phyloP scores from a whole-genome alignment of 2,113 vertebrate genomes.

The Phaethornis superciliosus region DNA sequence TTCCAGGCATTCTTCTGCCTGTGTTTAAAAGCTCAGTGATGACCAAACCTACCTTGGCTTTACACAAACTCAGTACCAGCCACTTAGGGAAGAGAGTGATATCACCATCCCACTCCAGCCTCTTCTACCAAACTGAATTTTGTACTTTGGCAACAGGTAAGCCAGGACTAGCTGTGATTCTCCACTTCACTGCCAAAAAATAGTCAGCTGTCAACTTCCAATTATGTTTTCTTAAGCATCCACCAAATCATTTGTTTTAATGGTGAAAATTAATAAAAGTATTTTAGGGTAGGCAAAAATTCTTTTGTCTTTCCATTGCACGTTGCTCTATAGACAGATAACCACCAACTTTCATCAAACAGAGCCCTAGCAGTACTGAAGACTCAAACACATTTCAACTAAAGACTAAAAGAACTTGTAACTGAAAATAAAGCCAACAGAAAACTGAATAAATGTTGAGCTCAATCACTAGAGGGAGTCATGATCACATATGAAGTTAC shows the following conservation, averaged over 20 bases:
- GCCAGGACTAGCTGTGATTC: background rate
- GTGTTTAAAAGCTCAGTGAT: background rate
- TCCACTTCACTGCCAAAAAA: background rate
- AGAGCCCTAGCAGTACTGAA: background rate
- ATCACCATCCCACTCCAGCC: background rate
- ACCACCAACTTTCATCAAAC: background rate
- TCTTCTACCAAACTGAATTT: background rate
- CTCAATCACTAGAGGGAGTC: slow-evolving; percentile 66
- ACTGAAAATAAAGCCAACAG: background rate
- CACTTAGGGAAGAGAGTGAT: background rate
- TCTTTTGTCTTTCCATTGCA: background rate
- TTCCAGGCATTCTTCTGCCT: background rate
- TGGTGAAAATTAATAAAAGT: background rate
- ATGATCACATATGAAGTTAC: slow-evolving; percentile 10
- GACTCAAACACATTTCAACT: background rate
- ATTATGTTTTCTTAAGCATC: background rate
- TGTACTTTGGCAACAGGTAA: background rate
- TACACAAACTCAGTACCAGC: background rate
- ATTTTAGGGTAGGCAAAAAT: background rate
- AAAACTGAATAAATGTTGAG: slow-evolving; percentile 3
- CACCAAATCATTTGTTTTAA: background rate
- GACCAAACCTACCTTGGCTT: background rate
- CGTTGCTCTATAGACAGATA: background rate
- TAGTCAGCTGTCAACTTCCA: background rate
- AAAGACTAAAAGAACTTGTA: background rate